phyloP scores from a whole-genome alignment of 2,797 vertebrate genomes.

The Rhinoraja longicauda region DNA sequence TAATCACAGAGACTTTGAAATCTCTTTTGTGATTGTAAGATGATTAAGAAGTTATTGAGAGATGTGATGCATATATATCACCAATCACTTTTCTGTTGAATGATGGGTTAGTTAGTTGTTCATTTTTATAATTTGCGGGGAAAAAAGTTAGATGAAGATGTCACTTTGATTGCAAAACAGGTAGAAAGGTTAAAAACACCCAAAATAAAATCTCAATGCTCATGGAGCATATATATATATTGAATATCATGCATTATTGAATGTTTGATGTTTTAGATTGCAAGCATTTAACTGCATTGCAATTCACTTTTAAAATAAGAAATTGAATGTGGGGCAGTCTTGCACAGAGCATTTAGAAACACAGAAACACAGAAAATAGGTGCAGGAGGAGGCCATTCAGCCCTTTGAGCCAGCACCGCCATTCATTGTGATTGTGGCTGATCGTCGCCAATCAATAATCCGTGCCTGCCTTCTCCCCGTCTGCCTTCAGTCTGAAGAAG shows the following conservation, averaged over 20 bases:
- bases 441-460: too few species aligned
- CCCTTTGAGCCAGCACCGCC: too few species aligned
- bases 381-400: too few species aligned
- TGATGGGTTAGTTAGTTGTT: neutral
- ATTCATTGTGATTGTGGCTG: too few species aligned
- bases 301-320: neutral
- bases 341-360: too few species aligned
- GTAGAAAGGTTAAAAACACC: neutral
- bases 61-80: neutral
- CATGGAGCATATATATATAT: neutral
- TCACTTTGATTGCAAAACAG: neutral
- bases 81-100: neutral
- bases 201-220: neutral
- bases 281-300: neutral
- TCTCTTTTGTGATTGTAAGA: neutral
- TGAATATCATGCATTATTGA: neutral
- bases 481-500: too few species aligned
- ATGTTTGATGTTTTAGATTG: neutral
- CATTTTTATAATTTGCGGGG: neutral
- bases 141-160: neutral
- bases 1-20: neutral
- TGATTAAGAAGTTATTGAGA: neutral
- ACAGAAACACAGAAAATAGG: too few species aligned
- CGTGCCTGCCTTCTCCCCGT: too few species aligned
- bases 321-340: neutral